phyloP scores from a whole-genome alignment of 2,888 invertebrate species.

The Acanthosepion lycidas region DNA sequence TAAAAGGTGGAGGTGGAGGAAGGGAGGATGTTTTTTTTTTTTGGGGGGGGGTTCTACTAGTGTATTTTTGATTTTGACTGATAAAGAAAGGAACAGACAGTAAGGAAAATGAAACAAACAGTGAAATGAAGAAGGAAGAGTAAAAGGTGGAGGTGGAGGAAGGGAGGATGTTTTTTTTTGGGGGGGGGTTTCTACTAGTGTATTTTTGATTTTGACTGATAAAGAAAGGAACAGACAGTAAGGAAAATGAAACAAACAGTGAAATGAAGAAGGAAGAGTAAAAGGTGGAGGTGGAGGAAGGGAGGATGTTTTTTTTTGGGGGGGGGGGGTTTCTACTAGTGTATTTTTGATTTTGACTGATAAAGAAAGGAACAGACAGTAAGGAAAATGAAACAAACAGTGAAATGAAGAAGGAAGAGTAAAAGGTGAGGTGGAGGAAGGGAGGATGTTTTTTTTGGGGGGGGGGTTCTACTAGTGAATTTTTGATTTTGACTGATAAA shows the following conservation, averaged over 20 bases:
- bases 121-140: background rate
- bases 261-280: background rate
- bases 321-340: no score
- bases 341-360: no score
- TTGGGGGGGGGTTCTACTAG: background rate
- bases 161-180: no score
- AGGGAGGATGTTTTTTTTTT: no score
- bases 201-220: background rate
- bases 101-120: constrained; percentile 15
- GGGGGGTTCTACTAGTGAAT: no score
- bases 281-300: background rate
- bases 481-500: no score
- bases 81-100: background rate
- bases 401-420: no score
- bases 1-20: background rate
- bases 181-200: background rate
- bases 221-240: background rate
- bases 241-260: constrained; percentile 14
- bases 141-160: background rate
- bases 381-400: no score
- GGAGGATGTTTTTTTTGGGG: no score
- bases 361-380: no score
- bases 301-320: no score
- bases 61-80: background rate
- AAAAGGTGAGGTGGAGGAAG: no score